Conservation (phyloP, 2,113 vertebrate species). For the Tyrannus savana region DNA sequence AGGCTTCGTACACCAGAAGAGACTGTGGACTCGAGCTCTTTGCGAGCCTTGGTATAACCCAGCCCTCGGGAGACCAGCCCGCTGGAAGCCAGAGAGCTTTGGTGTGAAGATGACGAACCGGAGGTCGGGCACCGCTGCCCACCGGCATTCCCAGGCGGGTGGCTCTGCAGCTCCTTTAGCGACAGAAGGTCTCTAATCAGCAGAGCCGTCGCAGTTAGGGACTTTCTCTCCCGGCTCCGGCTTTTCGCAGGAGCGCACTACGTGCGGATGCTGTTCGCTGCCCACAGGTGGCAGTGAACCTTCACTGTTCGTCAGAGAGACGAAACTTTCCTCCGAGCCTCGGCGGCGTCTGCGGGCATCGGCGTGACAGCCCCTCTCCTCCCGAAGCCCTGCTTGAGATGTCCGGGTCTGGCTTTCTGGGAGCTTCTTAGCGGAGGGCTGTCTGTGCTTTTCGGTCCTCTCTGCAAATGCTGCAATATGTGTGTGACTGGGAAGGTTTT, state of each 20-base stretch:
- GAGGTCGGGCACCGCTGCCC: not conserved
- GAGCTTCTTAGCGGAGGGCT: not conserved
- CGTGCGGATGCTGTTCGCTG: not conserved
- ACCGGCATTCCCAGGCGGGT: accelerated
- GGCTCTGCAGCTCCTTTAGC: not conserved
- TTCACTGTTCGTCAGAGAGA: not conserved
- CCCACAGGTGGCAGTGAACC: slow-evolving; percentile 76
- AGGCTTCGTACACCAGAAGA: not conserved
- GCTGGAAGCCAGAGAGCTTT: accelerated
- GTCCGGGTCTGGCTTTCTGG: not conserved
- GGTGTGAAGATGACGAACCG: accelerated
- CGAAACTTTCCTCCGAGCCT: not conserved
- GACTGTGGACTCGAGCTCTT: accelerated
- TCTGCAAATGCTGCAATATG: too few relatives aligned
- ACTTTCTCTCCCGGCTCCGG: too few relatives aligned
- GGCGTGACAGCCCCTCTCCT: not conserved
- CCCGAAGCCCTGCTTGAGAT: not conserved
- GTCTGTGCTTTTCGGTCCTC: too few relatives aligned
- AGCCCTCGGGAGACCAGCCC: accelerated
- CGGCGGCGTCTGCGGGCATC: accelerated
- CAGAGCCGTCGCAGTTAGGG: accelerated
- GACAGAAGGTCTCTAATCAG: accelerated
- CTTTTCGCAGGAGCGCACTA: accelerated
- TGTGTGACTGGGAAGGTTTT: not conserved
- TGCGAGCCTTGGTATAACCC: accelerated